Evolutionary conservation across 2,888 invertebrate genomes (phyloP).

Genomic region (Drosophila yooni): DNA sequence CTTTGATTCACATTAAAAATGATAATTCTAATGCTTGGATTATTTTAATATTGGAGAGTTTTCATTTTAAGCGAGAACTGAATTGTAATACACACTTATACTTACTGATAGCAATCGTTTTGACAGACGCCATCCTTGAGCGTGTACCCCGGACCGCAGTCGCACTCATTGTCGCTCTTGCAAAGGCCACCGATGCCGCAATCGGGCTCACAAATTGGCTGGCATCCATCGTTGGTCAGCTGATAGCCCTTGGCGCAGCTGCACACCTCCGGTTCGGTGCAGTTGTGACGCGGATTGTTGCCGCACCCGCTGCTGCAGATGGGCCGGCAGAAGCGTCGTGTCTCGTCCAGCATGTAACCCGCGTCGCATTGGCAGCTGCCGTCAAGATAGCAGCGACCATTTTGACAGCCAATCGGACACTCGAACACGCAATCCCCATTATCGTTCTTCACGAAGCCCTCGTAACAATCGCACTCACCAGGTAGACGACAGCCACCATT

Average conservation of each 20-base stretch:
- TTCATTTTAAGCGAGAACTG: neutral
- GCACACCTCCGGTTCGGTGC: constrained; percentile 84
- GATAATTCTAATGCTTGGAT: neutral
- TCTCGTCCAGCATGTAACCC: constrained; percentile 87
- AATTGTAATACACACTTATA: constrained; percentile 10
- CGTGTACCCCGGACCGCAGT: constrained; percentile 86
- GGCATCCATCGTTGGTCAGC: constrained; percentile 78
- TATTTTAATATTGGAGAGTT: neutral
- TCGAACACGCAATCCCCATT: constrained; percentile 83
- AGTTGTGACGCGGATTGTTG: constrained; percentile 76
- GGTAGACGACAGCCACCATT: constrained; percentile 81
- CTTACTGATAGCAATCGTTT: constrained; percentile 84
- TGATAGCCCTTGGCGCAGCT: constrained; percentile 85
- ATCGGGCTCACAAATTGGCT: constrained; percentile 80
- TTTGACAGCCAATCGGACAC: constrained; percentile 86
- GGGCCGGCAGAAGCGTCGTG: constrained; percentile 88
- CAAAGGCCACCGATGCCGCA: constrained; percentile 86
- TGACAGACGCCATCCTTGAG: constrained; percentile 83
- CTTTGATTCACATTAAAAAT: neutral
- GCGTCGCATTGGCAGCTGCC: constrained; percentile 89
- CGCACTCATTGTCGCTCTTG: constrained; percentile 87
- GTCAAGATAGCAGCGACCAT: constrained; percentile 87
- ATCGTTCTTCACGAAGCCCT: constrained; percentile 82
- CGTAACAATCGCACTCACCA: constrained; percentile 80
- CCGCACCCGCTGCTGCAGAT: constrained; percentile 85